These are phyloP conservation scores for Polyergus mexicanus DNA, from an alignment of 1,140 invertebrate species.

Conservation along the genomic window DNA sequence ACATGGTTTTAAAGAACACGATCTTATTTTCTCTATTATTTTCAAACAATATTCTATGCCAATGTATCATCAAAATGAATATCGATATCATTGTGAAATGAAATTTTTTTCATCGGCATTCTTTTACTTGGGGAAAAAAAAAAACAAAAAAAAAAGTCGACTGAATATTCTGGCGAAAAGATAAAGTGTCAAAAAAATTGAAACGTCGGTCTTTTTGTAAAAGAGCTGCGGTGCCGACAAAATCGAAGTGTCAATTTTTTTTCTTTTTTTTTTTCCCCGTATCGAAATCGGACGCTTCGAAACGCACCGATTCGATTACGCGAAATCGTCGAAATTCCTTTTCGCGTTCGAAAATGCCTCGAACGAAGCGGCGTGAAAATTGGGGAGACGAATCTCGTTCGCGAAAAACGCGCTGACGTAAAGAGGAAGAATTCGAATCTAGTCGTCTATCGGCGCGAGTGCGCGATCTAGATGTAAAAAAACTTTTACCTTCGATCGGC, in stretches of 20 bases:
- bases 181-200: neutral
- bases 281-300: conserved; percentile 13
- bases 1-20: neutral
- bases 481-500: conserved; percentile 74
- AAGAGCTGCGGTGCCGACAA: neutral
- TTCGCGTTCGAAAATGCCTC: neutral
- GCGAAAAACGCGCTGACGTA: neutral
- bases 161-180: neutral
- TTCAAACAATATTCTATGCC: neutral
- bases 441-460: no score
- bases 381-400: neutral
- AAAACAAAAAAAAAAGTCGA: neutral
- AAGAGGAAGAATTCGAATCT: conserved; percentile 7
- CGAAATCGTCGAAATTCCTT: conserved; percentile 53
- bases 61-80: neutral
- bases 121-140: neutral
- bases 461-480: conserved; percentile 65
- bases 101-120: neutral
- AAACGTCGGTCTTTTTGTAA: neutral
- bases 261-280: neutral
- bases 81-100: neutral
- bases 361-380: conserved; percentile 12
- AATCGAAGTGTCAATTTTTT: conserved; percentile 24
- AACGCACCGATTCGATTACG: conserved; percentile 14
- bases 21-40: neutral